Evolutionary conservation across 2,888 invertebrate genomes (phyloP).

Genomic region (Drosophila demipolita): DNA sequence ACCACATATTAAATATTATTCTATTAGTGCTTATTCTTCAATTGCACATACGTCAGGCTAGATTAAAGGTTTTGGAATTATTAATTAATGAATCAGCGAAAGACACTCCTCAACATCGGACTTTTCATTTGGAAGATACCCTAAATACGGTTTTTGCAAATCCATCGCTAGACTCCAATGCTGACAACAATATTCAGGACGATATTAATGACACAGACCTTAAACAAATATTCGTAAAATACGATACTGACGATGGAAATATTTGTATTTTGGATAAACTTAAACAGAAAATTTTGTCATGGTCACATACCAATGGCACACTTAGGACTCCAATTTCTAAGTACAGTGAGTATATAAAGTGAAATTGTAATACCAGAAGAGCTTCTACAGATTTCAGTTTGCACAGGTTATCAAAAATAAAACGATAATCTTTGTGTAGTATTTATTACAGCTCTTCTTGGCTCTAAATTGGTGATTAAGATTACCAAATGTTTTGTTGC

Average conservation of each 20-base stretch:
- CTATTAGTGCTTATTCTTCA: conserved; percentile 53
- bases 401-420: not conserved
- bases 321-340: conserved; percentile 39
- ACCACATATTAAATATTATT: conserved; percentile 35
- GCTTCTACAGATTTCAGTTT: not conserved
- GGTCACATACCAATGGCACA: conserved; percentile 80
- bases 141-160: conserved; percentile 5
- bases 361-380: not conserved
- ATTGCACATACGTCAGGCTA: conserved; percentile 30
- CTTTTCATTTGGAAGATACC: not conserved
- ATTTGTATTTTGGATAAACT: conserved; percentile 76
- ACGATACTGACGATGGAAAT: conserved; percentile 56
- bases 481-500: not conserved
- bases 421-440: not conserved
- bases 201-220: conserved; percentile 39
- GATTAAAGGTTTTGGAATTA: not conserved
- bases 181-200: conserved; percentile 15
- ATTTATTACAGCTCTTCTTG: not conserved
- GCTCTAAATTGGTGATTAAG: not conserved
- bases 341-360: conserved; percentile 40
- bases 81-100: not conserved
- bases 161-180: conserved; percentile 10
- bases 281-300: conserved; percentile 73
- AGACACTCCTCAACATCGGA: not conserved
- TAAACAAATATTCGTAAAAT: conserved; percentile 54